Conservation (phyloP, 2,888 invertebrate genomes). For the Taenaris catops region DNA sequence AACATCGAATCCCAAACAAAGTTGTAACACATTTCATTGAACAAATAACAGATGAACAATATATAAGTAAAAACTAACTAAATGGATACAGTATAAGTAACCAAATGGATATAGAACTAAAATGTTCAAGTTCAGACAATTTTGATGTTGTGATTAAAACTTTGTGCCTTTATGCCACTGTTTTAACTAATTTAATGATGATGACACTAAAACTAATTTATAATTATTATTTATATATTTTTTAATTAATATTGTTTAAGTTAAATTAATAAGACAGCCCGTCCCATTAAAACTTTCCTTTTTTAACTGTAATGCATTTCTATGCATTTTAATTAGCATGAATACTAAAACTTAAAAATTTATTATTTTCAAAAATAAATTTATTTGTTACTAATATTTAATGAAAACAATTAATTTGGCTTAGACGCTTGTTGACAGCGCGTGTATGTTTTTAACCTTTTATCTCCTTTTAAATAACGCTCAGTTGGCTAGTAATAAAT, state of each 20-base stretch:
- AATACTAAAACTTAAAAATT: no score
- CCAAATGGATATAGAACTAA: no score
- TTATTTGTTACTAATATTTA: no score
- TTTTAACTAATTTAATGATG: conserved; percentile 21
- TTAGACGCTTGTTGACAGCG: conserved; percentile 22
- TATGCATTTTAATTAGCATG: conserved; percentile 12
- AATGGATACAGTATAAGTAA: no score
- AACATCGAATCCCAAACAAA: no score
- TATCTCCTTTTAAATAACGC: conserved; percentile 7
- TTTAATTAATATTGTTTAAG: conserved; percentile 4
- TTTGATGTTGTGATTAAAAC: conserved; percentile 26
- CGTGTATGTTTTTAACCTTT: conserved; percentile 11
- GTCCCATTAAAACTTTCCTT: no score
- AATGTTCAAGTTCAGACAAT: conserved; percentile 27
- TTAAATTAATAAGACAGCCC: no score
- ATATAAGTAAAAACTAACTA: no score
- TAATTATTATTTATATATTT: conserved; percentile 24
- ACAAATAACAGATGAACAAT: no score
- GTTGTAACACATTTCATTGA: no score
- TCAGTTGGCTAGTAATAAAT: conserved; percentile 17
- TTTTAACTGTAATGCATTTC: no score
- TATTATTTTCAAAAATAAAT: no score
- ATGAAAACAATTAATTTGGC: conserved; percentile 18
- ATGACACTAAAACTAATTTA: conserved; percentile 17
- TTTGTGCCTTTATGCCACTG: conserved; percentile 18